Conservation (phyloP, 2,797 vertebrate species). For the Clarias laeviceps region DNA sequence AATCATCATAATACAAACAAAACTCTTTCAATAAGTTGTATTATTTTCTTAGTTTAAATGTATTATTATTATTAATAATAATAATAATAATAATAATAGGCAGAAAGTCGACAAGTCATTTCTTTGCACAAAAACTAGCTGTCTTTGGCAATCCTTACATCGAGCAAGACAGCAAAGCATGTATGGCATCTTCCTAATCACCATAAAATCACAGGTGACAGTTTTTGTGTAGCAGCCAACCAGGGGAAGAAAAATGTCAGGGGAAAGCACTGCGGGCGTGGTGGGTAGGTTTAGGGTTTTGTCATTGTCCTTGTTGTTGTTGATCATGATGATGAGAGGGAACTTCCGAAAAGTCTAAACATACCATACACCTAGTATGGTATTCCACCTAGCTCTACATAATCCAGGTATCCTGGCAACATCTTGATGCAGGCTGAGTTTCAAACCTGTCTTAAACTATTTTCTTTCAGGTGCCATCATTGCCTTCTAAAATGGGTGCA, state of each 20-base stretch:
- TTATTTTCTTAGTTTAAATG: not conserved
- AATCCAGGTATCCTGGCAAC: not conserved
- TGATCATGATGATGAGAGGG: not conserved
- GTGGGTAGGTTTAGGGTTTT: not conserved
- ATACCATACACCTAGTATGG: not conserved
- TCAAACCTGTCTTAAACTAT: not conserved
- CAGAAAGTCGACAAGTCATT: not conserved
- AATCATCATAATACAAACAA: too few species aligned
- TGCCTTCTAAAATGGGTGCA: not conserved
- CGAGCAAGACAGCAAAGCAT: not conserved
- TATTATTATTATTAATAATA: not conserved
- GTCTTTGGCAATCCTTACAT: not conserved
- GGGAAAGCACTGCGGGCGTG: not conserved
- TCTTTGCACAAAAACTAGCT: not conserved
- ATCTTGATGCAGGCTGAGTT: not conserved
- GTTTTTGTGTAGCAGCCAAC: not conserved
- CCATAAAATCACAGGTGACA: not conserved
- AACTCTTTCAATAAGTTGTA: not conserved
- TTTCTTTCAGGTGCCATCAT: conserved; percentile 12
- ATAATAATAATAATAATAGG: not conserved
- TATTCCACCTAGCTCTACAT: not conserved
- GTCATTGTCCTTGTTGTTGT: not conserved
- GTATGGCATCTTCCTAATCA: not conserved
- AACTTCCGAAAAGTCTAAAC: too few species aligned
- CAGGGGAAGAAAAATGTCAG: not conserved